Base-by-base conservation (phyloP, 2,888 invertebrate genomes). In the Dynastes tityus region DNA sequence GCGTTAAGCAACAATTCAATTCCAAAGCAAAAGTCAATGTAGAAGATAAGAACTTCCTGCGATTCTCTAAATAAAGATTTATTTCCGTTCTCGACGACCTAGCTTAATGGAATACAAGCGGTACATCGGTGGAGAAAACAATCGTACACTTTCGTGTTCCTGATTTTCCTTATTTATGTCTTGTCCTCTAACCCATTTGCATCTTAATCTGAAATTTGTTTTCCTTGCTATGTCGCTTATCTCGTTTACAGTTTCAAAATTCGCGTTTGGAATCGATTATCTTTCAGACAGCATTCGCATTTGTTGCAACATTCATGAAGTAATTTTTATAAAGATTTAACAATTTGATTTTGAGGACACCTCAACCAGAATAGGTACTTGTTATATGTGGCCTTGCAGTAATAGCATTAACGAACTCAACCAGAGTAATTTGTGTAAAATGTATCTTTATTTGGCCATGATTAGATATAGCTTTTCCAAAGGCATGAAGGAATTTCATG, bases 101-200 rank as follows among this genome's bases (percentile, higher is more conserved):
- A 65, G 6, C 65, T 40, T n/a, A 65, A 65, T 45, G 45, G 45
- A 16, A 40, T 45, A 65, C 16, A 65, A n/a, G 37, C 37, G 45
- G 64, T 64, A 64, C 37, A 32, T 64, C 32, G 32, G 32, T 13
- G 32, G 16, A 65, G 65, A 65, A 65, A 65, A 65, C 65, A 65
- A 13, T 13, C n/a, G 65, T n/a, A 37, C 4, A n/a, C 22, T 65
- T 65, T 65, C 65, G 40, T 40, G 37, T 40, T 65, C 65, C 6
- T 40, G 16, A 37, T 40, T 65, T 40, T 37, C 65, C 16, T 65
- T 65, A 65, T 65, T 65, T 65, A 40, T 40, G 65, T 13, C 40
- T 65, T 65, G 40, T 13, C 37, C 37, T 40, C 13, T 65, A 40
- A 9, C 40, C 65, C 65, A 65, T 40, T 40, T 40, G 40, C 37